These are phyloP conservation scores for Cyprinella venusta DNA, from an alignment of 2,797 vertebrate species.

Conservation along the genomic window DNA sequence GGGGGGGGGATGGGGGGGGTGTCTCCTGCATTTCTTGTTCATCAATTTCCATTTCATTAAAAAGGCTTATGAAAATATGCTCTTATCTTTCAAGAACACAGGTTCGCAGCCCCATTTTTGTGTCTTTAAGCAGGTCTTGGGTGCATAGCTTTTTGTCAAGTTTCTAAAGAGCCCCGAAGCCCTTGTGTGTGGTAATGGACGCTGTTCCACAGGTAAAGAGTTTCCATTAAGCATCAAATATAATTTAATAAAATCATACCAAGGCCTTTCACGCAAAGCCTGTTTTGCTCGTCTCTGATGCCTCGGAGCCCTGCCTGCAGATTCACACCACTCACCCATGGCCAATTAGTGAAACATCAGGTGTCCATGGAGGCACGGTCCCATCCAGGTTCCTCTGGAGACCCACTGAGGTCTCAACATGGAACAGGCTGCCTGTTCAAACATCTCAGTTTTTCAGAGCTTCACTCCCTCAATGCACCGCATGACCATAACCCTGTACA, in stretches of 20 bases:
- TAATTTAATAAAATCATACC: slow-evolving; percentile 41
- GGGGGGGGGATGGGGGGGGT: too few relatives aligned
- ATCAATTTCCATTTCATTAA: slow-evolving; percentile 61
- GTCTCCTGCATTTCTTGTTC: slow-evolving; percentile 41
- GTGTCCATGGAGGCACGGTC: slow-evolving; percentile 54
- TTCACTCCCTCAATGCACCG: slow-evolving; percentile 21
- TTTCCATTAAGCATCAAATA: slow-evolving; percentile 50
- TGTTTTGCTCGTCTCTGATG: slow-evolving; percentile 47
- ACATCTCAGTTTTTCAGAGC: slow-evolving; percentile 35
- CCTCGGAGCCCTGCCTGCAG: slow-evolving; percentile 43
- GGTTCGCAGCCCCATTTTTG: slow-evolving; percentile 20
- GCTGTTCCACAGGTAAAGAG: slow-evolving; percentile 57
- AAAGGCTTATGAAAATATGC: slow-evolving; percentile 53
- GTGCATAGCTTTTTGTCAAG: slow-evolving; percentile 39
- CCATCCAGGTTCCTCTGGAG: slow-evolving; percentile 53
- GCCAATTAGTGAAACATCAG: slow-evolving; percentile 67
- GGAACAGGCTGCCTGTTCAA: slow-evolving; percentile 50
- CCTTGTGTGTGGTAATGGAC: slow-evolving; percentile 27
- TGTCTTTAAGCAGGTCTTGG: slow-evolving; percentile 14
- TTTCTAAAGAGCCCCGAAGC: slow-evolving; percentile 43
- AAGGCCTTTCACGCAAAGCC: slow-evolving; percentile 43
- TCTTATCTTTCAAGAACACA: slow-evolving; percentile 43
- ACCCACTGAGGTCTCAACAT: slow-evolving; percentile 46
- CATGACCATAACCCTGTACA: slow-evolving; percentile 23
- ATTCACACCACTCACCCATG: slow-evolving; percentile 62